A percentile compares a stretch with the other conserved stretches of the same genome.
phyloP scores from a whole-genome alignment of 2,888 invertebrate genomes.

The Drosophila sordidapex region DNA sequence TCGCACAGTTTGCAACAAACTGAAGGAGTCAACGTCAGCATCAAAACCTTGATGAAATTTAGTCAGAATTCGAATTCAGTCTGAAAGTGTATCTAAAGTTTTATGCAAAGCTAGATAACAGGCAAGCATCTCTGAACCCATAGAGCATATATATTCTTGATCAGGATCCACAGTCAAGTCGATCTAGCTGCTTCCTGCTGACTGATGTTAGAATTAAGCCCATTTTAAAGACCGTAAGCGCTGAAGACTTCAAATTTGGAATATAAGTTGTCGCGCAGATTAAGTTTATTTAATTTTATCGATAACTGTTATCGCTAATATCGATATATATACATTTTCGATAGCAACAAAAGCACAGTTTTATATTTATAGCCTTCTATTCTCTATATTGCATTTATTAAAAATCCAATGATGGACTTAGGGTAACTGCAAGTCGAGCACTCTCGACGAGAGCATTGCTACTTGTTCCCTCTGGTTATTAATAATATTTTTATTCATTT shows the following conservation, averaged over 20 bases:
- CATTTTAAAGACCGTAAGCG: too few relatives aligned
- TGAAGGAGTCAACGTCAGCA: neutral
- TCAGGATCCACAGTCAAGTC: neutral
- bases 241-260: neutral
- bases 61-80: accelerated
- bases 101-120: accelerated
- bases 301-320: accelerated
- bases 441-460: neutral
- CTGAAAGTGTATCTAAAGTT: neutral
- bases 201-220: accelerated
- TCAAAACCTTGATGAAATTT: neutral
- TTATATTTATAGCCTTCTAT: neutral
- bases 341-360: neutral
- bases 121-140: accelerated
- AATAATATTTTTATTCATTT: conserved; percentile 43
- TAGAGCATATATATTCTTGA: neutral
- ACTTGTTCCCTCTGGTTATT: conserved; percentile 10
- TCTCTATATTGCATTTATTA: neutral
- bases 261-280: neutral
- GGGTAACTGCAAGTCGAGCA: neutral
- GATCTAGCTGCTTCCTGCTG: accelerated
- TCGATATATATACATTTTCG: neutral
- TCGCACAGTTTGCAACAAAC: neutral
- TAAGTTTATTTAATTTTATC: neutral
- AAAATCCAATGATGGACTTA: neutral